Evolutionary conservation across 2,113 vertebrate species (phyloP), one percentile per base, ranked within the genome.

Genomic region (Coracopsis vasa): DNA sequence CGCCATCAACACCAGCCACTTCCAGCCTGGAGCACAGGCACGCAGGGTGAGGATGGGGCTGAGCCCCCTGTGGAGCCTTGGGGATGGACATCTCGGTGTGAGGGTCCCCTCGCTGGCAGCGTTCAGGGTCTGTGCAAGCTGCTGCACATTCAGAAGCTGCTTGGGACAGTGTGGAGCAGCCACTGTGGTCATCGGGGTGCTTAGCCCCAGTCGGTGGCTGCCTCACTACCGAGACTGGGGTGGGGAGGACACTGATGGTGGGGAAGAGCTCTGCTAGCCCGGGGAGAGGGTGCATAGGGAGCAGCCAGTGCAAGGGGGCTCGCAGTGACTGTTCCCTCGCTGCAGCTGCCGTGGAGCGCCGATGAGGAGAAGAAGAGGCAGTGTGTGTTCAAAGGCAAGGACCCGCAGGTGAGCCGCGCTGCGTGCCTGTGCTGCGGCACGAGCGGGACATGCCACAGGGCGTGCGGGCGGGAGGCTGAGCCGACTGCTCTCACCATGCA

Each of bases 351-450:
- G 0, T 99, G 99, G 99, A 96, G 92, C 19, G 99, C 99, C 1
- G 98, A 99, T n/a, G 95, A 98, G 7, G 98, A 96, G 75, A 99
- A 99, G 96, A 99, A 99, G 92, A 97, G 98, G 7, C 99, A 99
- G 94, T 99, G 99, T 60, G 98, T 98, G 92, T 99, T 99, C 98
- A 99, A 99, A 97, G 99, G 99, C 93, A 99, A 99, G 98, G 98
- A 99, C 96, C 98, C 98, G 5, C 98, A 99, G 98, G 99, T 99
- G 94, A 99, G 98, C 95, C 24, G 25, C 2, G 2, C 1, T 23
- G 41, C 60, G 2, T 13, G 56, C 1, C 11, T 77, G 42, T 2
- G 33, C 33, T 5, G 44, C 0, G 4, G 29, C 24, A 21, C 20
- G 37, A 45, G 69, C 2, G 1, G 56, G 81, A 81, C 33, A 28